phyloP scores from a whole-genome alignment of 1,140 invertebrate genomes.

The Leptopilina boulardi region DNA sequence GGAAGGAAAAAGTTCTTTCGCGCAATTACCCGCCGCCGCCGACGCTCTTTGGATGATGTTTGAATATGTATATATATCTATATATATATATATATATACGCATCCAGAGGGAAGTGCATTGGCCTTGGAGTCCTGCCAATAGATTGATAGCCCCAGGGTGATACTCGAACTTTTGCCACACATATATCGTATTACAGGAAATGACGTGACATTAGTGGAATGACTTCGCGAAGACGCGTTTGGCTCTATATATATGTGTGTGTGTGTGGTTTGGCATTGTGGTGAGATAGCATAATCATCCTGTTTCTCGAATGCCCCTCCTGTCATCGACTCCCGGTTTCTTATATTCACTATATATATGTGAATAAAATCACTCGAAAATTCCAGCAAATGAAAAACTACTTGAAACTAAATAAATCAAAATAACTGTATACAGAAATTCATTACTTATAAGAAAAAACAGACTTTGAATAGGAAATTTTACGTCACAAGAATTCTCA shows the following conservation, averaged over 20 bases:
- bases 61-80: conserved; percentile 73
- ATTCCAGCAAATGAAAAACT: not conserved
- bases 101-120: conserved; percentile 63
- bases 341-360: not conserved
- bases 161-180: conserved; percentile 70
- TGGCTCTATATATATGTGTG: too few species aligned
- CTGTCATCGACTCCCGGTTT: conserved; percentile 9
- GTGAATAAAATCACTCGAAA: not conserved
- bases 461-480: too few species aligned
- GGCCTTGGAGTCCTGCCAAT: conserved; percentile 71
- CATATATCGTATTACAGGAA: conserved; percentile 69
- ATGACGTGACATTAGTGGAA: conserved; percentile 65
- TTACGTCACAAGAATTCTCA: too few species aligned
- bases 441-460: too few species aligned
- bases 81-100: too few species aligned
- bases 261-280: conserved; percentile 23
- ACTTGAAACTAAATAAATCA: not conserved
- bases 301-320: conserved; percentile 39
- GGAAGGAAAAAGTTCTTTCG: conserved; percentile 47
- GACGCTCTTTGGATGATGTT: conserved; percentile 45
- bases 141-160: conserved; percentile 74
- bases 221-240: conserved; percentile 57
- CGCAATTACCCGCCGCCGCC: conserved; percentile 56
- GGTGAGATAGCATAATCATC: conserved; percentile 54
- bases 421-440: too few species aligned